These are phyloP conservation scores for Forbesichthys agassizii DNA, from an alignment of 2,113 vertebrate genomes.

Conservation along the genomic window DNA sequence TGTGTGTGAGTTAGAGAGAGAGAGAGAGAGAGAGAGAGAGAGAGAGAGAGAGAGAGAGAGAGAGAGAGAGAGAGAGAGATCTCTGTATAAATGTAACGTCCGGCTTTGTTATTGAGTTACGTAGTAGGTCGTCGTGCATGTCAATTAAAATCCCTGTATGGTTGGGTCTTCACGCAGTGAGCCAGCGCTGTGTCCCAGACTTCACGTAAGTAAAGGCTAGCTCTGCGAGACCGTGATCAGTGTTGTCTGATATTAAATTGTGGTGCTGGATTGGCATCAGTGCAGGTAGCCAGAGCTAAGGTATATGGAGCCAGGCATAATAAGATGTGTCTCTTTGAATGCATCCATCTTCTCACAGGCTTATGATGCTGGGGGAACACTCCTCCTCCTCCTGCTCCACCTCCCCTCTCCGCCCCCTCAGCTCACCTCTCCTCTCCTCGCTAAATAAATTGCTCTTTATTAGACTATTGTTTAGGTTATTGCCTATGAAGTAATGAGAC, in stretches of 20 bases:
- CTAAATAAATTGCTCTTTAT: constrained; percentile 79
- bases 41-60: too few species aligned
- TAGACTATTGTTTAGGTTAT: constrained; percentile 77
- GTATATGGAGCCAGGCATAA: constrained; percentile 52
- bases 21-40: too few species aligned
- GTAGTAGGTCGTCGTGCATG: too few species aligned
- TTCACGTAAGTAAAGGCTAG: too few species aligned
- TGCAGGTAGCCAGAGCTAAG: constrained; percentile 28
- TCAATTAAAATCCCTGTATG: too few species aligned
- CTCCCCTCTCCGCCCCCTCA: constrained; percentile 38
- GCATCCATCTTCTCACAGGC: constrained; percentile 64
- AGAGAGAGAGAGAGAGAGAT: too few species aligned
- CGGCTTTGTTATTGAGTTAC: too few species aligned
- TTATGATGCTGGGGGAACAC: constrained; percentile 1
- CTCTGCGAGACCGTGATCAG: neutral
- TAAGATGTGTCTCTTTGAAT: constrained; percentile 75
- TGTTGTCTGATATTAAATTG: constrained; percentile 60
- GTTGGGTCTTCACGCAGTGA: too few species aligned
- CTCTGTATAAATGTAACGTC: too few species aligned
- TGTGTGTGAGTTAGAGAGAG: too few species aligned
- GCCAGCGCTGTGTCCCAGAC: too few species aligned
- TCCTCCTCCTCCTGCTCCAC: constrained; percentile 4
- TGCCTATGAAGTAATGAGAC: constrained; percentile 76
- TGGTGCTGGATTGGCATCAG: constrained; percentile 59
- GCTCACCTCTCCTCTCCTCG: constrained; percentile 44